Evolutionary conservation across 2,888 invertebrate genomes (phyloP).

Genomic region (Myopa testacea): DNA sequence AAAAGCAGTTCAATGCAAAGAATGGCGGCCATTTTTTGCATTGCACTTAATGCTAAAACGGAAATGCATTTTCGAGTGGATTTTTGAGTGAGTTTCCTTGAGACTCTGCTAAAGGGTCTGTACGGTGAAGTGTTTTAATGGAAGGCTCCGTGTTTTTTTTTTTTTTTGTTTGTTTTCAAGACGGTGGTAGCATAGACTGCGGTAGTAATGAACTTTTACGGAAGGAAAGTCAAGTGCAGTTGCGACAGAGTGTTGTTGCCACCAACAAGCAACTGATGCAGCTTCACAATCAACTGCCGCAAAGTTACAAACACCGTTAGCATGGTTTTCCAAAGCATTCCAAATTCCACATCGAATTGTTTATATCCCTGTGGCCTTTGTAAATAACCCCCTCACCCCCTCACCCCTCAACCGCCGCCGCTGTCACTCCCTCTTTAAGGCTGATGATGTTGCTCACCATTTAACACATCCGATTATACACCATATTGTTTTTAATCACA

Average conservation of each 20-base stretch:
- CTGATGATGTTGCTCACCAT: not conserved
- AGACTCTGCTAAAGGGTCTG: slow-evolving; percentile 18
- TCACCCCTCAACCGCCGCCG: no score
- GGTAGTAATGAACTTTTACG: slow-evolving; percentile 33
- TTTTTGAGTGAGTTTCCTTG: slow-evolving; percentile 30
- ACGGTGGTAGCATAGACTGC: not conserved
- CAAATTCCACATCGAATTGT: not conserved
- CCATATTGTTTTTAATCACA: slow-evolving; percentile 3
- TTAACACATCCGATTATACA: not conserved
- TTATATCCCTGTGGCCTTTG: not conserved
- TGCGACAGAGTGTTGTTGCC: not conserved
- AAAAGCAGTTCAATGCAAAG: slow-evolving; percentile 26
- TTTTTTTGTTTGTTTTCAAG: not conserved
- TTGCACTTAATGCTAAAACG: slow-evolving; percentile 21
- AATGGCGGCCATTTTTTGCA: slow-evolving; percentile 29
- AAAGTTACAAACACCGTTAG: no score
- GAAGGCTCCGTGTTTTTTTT: not conserved
- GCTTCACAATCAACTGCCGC: no score
- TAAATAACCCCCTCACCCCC: no score
- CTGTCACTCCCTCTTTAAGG: no score
- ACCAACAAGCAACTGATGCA: not conserved
- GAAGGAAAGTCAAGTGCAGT: slow-evolving; percentile 24
- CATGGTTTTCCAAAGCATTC: not conserved
- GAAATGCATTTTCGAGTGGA: slow-evolving; percentile 37
- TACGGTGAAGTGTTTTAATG: slow-evolving; percentile 37